These are phyloP conservation scores for Ophiothrix spiculata DNA, from an alignment of 35 echinoderm and acorn worm species.

Conservation along the genomic window DNA sequence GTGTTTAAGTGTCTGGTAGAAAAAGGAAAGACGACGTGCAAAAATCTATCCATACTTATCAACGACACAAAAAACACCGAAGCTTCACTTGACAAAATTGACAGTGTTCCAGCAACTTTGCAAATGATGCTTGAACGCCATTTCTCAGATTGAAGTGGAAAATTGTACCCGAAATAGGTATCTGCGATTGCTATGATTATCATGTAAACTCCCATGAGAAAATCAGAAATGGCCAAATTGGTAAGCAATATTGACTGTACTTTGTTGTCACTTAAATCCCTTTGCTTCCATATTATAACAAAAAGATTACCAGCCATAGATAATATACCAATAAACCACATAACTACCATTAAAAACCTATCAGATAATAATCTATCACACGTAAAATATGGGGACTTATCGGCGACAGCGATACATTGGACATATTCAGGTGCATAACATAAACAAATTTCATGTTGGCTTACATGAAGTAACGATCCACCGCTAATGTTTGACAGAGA, in stretches of 20 bases:
- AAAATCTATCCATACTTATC: neutral
- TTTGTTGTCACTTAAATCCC: neutral
- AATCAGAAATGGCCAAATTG: neutral
- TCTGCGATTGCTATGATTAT: neutral
- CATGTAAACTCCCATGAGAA: neutral
- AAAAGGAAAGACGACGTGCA: too few species aligned
- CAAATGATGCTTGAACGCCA: neutral
- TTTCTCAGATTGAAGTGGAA: neutral
- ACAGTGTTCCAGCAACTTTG: neutral
- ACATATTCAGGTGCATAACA: too few species aligned
- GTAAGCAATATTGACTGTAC: neutral
- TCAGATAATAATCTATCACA: neutral
- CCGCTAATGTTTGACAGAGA: neutral
- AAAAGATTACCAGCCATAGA: neutral
- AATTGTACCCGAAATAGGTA: neutral
- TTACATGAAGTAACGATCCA: too few species aligned
- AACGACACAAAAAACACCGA: neutral
- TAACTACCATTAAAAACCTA: neutral
- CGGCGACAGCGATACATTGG: neutral
- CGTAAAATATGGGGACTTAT: neutral
- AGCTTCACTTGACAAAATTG: neutral
- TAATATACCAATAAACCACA: neutral
- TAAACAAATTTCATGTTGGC: too few species aligned
- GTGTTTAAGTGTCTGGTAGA: too few species aligned
- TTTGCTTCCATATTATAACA: neutral